A percentile compares a stretch with the other conserved stretches of the same genome.
Conservation (phyloP, 2,888 invertebrate genomes). For the Drosophila quasianomalipes region DNA sequence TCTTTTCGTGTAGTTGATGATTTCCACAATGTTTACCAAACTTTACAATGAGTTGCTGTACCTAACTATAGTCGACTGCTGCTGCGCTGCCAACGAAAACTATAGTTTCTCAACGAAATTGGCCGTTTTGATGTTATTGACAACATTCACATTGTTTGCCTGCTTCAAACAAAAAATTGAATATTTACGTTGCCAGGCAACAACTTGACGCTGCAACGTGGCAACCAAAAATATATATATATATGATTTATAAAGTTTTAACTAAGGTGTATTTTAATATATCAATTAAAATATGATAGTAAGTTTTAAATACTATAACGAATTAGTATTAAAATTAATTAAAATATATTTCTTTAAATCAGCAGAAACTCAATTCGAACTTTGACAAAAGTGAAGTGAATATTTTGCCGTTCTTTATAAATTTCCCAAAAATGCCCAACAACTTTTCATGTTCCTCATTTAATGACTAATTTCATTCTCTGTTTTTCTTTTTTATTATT, state of each 20-base stretch:
- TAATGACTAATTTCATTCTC: background rate
- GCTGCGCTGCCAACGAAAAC: slow-evolving; percentile 20
- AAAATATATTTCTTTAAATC: too few species aligned
- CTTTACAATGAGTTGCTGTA: background rate
- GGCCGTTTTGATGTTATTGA: slow-evolving; percentile 27
- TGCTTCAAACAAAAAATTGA: slow-evolving; percentile 38
- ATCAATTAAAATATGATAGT: background rate
- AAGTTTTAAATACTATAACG: background rate
- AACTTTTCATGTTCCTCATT: background rate
- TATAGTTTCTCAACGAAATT: slow-evolving; percentile 28
- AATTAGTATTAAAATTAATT: background rate
- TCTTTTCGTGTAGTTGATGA: background rate
- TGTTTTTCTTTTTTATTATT: background rate
- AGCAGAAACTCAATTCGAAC: background rate
- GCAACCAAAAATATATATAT: background rate
- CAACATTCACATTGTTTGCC: slow-evolving; percentile 47
- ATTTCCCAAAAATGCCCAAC: background rate
- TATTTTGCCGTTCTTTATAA: background rate
- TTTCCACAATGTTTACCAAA: background rate
- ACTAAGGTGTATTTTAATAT: background rate
- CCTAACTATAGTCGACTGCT: background rate
- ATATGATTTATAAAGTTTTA: too few species aligned
- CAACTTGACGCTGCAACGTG: background rate
- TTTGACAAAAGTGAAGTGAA: background rate
- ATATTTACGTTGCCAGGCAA: slow-evolving; percentile 25